Base-by-base conservation (phyloP, 2,113 vertebrate species). In the Paramisgurnus dabryanus region DNA sequence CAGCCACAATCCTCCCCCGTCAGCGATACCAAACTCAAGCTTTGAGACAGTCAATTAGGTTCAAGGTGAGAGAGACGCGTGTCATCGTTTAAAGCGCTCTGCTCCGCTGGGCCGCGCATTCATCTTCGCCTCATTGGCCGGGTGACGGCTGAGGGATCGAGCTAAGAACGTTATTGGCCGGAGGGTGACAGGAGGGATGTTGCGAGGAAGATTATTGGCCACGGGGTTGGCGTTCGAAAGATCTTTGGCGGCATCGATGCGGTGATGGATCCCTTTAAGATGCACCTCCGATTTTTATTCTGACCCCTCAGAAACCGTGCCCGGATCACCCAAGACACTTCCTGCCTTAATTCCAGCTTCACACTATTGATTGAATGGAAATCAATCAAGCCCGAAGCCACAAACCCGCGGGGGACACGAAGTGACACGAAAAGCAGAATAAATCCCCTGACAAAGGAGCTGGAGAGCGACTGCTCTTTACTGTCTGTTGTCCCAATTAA, bases 51-150 rank as follows among this genome's bases (percentile, higher is more conserved):
- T 91, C 92, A 92, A 91, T 93, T 92, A 90, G 83, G 88, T 90
- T 91, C 91, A 93, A 93, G 91, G 91, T 93, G 92, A 92, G 88
- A 90, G 82, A 89, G 89, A 92, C 87, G 88, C 66, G 80, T 87
- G 87, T 90, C 87, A 86, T 90, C 89, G 84, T 90, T 90, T 88
- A 90, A 89, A 67, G 58, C 65, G 82, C 87, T 89, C 86, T 82
- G 87, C 89, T 89, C 87, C 85, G 67, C 83, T 82, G 87, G 82
- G 84, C 82, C 73, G 70, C 40, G 83, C 88, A 85, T 89, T 90
- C 86, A 84, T 87, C 86, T 86, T 79, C 81, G 86, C 88, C 78
- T 79, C 8, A 77, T 71, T 79, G 80, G 76, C 66, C 7, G 53
- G 9, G 10, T 78, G 78, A 27, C 45, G 27, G 50, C 4, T 55